Base-by-base conservation (phyloP, 1,140 invertebrate genomes). In the Apis florea region DNA sequence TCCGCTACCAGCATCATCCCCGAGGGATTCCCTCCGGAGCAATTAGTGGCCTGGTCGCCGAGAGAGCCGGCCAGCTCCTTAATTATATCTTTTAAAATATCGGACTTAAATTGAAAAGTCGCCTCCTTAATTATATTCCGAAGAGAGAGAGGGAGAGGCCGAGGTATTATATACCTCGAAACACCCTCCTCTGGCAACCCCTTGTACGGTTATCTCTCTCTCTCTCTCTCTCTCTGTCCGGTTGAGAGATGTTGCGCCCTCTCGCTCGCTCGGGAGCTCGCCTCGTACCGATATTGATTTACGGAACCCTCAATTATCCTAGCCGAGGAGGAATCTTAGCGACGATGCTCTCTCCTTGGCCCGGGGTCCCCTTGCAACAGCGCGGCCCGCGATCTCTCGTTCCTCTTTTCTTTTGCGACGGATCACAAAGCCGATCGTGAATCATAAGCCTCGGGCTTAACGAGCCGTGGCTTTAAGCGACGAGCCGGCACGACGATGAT, bases 1-100 rank as follows among this genome's bases (percentile, higher is more conserved):
- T 63, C 51, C 19, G 59, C 67, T 54, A 17, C 56, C 53, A 51
- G 53, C 13, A 81, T 82, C 13, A 81, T 82, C 53, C 86, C 78
- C 68, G 47, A 26, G 83, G 83, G 83, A 83, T 72, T 79, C 70
- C 74, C 84, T 87, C 84, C 77, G 75, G 85, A 77, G 86, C 87
- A 91, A 92, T 92, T 92, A 92, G 90, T 89, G 88, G 86, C 88
- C 85, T 89, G 85, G 73, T 87, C 89, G 87, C 86, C 87, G 82
- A 88, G 82, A 88, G 84, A 78, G 82, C 61, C 82, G 83, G 83
- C 75, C 83, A 83, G 88, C 79, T 63, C 84, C 89, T 92, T 92
- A 92, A 92, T 93, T 91, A 91, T 92, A 92, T 91, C 89, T 89
- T 90, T 92, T 88, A 88, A 93, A 92, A 93, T 92, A 92, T 92